Conservation (phyloP, 2,113 vertebrate species). For the Odocoileus virginianus region DNA sequence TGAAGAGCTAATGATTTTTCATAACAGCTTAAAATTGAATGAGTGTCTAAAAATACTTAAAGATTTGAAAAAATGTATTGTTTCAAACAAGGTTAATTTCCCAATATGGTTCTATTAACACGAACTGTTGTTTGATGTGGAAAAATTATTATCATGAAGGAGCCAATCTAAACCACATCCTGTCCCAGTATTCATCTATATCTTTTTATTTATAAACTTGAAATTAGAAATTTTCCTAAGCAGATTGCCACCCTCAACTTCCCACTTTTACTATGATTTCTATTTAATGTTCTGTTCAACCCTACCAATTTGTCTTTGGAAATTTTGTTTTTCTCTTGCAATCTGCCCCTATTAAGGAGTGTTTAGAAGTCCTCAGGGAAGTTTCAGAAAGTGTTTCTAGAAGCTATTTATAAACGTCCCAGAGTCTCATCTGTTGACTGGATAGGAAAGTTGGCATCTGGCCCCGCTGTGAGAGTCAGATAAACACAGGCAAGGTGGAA, state of each 20-base stretch:
- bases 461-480: neutral
- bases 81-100: neutral
- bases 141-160: neutral
- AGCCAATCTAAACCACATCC: neutral
- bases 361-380: neutral
- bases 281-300: neutral
- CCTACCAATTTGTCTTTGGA: neutral
- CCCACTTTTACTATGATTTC: neutral
- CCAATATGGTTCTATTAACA: neutral
- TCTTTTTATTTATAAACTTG: constrained; percentile 4
- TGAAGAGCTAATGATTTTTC: neutral
- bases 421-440: neutral
- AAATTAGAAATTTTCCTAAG: neutral
- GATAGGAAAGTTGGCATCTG: neutral
- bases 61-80: neutral
- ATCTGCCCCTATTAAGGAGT: neutral
- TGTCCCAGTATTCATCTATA: neutral
- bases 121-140: neutral
- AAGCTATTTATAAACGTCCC: neutral
- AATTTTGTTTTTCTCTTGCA: neutral
- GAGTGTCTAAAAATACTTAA: neutral
- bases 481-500: neutral
- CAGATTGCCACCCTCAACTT: neutral
- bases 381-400: neutral
- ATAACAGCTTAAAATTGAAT: neutral